Evolutionary conservation across 2,113 vertebrate species (phyloP).

Genomic region (Osmerus mordax): DNA sequence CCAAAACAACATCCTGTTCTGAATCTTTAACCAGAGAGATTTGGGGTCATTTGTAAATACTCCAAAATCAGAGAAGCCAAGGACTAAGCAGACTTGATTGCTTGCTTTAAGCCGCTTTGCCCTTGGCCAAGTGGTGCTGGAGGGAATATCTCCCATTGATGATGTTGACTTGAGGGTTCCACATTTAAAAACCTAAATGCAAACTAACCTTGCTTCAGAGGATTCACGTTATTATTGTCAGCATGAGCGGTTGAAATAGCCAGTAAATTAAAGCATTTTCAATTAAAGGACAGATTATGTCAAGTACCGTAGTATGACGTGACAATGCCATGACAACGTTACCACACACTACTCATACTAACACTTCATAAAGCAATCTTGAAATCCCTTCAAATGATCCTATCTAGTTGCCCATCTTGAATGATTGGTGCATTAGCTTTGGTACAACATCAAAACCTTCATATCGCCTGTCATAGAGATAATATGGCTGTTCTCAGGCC

Average conservation of each 20-base stretch:
- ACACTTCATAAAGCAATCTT: too few relatives aligned
- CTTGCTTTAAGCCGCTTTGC: slow-evolving; percentile 19
- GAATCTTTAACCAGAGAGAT: not conserved
- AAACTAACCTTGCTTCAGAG: not conserved
- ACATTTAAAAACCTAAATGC: not conserved
- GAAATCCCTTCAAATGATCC: too few relatives aligned
- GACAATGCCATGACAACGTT: too few relatives aligned
- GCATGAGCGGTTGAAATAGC: not conserved
- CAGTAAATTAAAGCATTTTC: too few relatives aligned
- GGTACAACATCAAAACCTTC: too few relatives aligned
- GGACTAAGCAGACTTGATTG: slow-evolving; percentile 4
- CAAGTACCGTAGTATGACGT: too few relatives aligned
- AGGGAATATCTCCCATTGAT: not conserved
- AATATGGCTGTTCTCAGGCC: too few relatives aligned
- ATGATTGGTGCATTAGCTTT: too few relatives aligned
- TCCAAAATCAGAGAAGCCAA: slow-evolving; percentile 9
- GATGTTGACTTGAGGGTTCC: not conserved
- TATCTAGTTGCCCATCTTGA: too few relatives aligned
- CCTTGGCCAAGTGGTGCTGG: not conserved
- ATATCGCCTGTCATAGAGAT: too few relatives aligned
- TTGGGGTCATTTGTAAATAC: slow-evolving; percentile 5
- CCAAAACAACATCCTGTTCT: not conserved
- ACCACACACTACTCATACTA: too few relatives aligned
- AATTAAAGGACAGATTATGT: too few relatives aligned
- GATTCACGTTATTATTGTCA: not conserved